Percentiles rank a stretch among this genome's conserved stretches.
phyloP scores from a whole-genome alignment of 2,113 vertebrate species.

The Thryonomys swinderianus region DNA sequence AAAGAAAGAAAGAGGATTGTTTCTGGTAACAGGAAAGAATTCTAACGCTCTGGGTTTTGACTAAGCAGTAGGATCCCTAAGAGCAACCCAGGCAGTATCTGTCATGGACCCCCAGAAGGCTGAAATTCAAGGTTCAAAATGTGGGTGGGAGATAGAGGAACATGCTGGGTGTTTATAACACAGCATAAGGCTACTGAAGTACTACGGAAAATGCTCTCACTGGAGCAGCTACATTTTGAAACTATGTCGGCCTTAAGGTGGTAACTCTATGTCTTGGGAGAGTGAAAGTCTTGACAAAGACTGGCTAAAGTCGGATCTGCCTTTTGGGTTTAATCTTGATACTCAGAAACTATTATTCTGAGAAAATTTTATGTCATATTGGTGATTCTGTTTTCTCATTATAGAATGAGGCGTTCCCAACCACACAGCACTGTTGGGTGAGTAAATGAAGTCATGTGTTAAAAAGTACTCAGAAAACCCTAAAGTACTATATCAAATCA shows the following conservation, averaged over 20 bases:
- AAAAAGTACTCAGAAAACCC: constrained; percentile 12
- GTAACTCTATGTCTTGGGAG: neutral
- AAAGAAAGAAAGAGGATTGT: neutral
- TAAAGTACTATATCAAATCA: neutral
- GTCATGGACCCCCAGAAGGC: neutral
- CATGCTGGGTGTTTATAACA: neutral
- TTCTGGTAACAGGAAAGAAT: neutral
- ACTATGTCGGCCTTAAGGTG: neutral
- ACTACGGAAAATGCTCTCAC: neutral
- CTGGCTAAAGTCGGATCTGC: neutral
- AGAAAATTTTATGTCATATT: constrained; percentile 8
- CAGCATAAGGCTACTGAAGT: neutral
- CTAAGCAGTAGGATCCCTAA: neutral
- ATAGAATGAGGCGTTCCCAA: neutral
- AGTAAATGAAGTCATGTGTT: neutral
- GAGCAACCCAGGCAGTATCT: neutral
- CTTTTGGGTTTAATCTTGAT: constrained; percentile 24
- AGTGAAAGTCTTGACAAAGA: neutral
- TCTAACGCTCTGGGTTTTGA: neutral
- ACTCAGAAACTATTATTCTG: neutral
- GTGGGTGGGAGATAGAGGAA: neutral
- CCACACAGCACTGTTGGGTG: neutral
- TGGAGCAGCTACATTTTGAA: neutral
- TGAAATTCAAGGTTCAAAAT: neutral
- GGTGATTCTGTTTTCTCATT: neutral